Evolutionary conservation across 2,888 invertebrate genomes (phyloP).

Genomic region (Drosophila hamatofila): DNA sequence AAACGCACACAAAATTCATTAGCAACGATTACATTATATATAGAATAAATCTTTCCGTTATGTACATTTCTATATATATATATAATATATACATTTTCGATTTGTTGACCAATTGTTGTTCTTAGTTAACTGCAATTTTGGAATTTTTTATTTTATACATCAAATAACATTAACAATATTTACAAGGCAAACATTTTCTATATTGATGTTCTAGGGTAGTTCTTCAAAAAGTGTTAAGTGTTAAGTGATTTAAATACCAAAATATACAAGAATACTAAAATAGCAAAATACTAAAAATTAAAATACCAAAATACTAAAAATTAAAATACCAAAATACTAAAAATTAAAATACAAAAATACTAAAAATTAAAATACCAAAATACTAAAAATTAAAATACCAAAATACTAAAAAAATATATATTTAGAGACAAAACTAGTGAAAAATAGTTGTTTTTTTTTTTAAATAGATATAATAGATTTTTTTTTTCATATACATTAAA

Average conservation of each 20-base stretch:
- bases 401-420: not conserved
- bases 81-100: conserved; percentile 7
- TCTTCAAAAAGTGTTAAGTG: conserved; percentile 2
- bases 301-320: conserved; percentile 9
- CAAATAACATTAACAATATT: conserved; percentile 32
- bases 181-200: conserved; percentile 20
- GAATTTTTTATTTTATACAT: conserved; percentile 49
- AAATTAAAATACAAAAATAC: too few species aligned
- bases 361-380: not conserved
- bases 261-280: not conserved
- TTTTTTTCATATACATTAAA: not conserved
- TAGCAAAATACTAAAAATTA: conserved; percentile 20
- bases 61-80: conserved; percentile 7
- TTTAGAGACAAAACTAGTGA: not conserved
- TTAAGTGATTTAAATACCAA: not conserved
- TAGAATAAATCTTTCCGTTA: conserved; percentile 3
- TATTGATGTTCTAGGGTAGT: not conserved
- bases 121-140: conserved; percentile 58
- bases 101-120: conserved; percentile 45
- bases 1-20: conserved; percentile 71
- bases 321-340: not conserved
- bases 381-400: conserved; percentile 32
- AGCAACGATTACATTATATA: conserved; percentile 42
- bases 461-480: not conserved
- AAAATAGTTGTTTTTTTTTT: not conserved